A percentile compares a stretch with the other conserved stretches of the same genome.
These are phyloP conservation scores for Odobenus rosmarus DNA, from an alignment of 2,113 vertebrate genomes.

Conservation along the genomic window DNA sequence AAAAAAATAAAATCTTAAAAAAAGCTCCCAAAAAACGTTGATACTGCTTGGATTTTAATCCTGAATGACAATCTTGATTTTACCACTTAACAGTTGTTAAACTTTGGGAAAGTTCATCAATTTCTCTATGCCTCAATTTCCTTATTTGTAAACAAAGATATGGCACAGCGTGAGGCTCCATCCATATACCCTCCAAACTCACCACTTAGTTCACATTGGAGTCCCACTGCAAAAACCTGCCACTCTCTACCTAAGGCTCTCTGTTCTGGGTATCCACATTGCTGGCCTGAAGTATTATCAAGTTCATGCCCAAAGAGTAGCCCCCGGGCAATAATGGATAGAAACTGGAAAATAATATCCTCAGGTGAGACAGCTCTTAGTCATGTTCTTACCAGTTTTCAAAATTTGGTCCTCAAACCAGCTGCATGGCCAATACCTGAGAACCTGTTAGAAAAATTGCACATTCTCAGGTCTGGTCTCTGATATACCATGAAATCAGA, in stretches of 20 bases:
- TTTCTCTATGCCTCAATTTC: background rate
- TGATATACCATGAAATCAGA: background rate
- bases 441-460: background rate
- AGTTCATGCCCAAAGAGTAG: background rate
- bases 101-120: background rate
- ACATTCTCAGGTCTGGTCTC: background rate
- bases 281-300: background rate
- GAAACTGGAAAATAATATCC: background rate
- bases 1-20: background rate
- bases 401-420: background rate
- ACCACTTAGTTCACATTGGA: background rate
- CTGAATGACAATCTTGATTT: background rate
- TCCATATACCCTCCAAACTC: background rate
- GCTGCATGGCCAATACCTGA: background rate
- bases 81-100: background rate
- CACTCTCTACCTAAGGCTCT: background rate
- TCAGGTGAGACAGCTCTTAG: background rate
- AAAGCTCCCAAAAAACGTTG: background rate
- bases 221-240: background rate
- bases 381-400: background rate
- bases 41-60: background rate
- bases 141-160: slow-evolving; percentile 1
- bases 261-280: no score
- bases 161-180: background rate
- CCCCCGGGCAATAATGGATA: background rate